Percentiles rank a stretch among this genome's conserved stretches.
Conservation (phyloP, 2,888 invertebrate genomes). For the Melangyna quadrimaculata region DNA sequence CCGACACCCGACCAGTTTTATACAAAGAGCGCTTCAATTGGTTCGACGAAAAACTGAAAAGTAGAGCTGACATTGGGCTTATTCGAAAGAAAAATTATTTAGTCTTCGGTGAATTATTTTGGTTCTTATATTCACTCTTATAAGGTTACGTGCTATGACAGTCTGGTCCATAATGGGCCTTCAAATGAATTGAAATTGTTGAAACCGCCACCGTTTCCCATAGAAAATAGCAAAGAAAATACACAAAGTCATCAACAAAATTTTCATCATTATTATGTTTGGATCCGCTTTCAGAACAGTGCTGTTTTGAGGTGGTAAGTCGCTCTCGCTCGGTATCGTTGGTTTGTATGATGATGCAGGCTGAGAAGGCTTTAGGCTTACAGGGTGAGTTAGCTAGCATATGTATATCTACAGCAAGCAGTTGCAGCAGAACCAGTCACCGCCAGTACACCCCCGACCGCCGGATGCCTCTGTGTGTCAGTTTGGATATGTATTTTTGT, state of each 20-base stretch:
- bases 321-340: neutral
- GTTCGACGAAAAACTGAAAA: no score
- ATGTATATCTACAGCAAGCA: slow-evolving; percentile 1
- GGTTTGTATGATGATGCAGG: neutral
- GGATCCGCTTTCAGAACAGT: slow-evolving; percentile 62
- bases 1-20: no score
- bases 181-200: neutral
- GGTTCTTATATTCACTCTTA: no score
- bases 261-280: slow-evolving; percentile 68
- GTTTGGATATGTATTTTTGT: slow-evolving; percentile 65
- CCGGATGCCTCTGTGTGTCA: slow-evolving; percentile 60
- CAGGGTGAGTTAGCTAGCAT: slow-evolving; percentile 34
- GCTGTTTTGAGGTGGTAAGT: slow-evolving; percentile 63
- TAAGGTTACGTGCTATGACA: neutral
- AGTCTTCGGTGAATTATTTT: no score
- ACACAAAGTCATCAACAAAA: slow-evolving; percentile 69
- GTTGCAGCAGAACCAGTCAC: neutral
- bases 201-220: neutral
- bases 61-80: no score
- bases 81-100: no score
- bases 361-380: slow-evolving; percentile 52
- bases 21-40: no score
- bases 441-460: neutral
- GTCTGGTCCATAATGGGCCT: neutral
- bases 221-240: slow-evolving; percentile 61